Conservation (phyloP, 1,140 invertebrate genomes). For the Nasonia giraulti region DNA sequence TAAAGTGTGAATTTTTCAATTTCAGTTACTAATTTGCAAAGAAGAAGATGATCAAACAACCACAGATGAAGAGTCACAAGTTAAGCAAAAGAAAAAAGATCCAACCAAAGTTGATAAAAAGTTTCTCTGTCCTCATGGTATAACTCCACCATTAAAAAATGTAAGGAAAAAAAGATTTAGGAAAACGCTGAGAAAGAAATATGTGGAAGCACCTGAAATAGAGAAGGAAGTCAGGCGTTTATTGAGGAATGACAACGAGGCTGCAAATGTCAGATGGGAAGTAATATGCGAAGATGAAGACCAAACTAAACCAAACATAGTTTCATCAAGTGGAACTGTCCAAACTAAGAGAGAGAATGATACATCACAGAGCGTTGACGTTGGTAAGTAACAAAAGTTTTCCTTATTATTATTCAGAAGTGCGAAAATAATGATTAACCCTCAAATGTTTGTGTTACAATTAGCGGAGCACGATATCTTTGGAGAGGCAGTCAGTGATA, state of each 20-base stretch:
- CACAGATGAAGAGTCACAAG: conserved; percentile 86
- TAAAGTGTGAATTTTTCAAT: conserved; percentile 35
- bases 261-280: conserved; percentile 92
- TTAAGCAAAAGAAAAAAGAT: conserved; percentile 93
- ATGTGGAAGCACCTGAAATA: conserved; percentile 97
- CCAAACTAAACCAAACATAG: conserved; percentile 75
- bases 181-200: conserved; percentile 97
- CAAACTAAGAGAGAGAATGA: conserved; percentile 76
- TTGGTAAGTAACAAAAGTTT: conserved; percentile 67
- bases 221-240: conserved; percentile 97
- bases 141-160: conserved; percentile 96
- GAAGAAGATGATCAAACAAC: conserved; percentile 87
- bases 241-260: conserved; percentile 93
- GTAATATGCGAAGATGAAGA: conserved; percentile 94
- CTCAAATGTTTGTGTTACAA: not conserved
- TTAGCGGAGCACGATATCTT: conserved; percentile 89
- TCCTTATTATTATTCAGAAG: not conserved
- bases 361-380: conserved; percentile 72
- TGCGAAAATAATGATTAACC: not conserved
- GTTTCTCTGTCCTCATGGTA: conserved; percentile 93
- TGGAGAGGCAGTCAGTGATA: conserved; percentile 90
- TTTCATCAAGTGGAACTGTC: conserved; percentile 76
- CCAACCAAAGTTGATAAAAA: conserved; percentile 95
- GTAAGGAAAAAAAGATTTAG: conserved; percentile 93
- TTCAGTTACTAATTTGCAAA: conserved; percentile 87